Evolutionary conservation across 2,888 invertebrate species (phyloP).

Genomic region (Lysandra bellargus): DNA sequence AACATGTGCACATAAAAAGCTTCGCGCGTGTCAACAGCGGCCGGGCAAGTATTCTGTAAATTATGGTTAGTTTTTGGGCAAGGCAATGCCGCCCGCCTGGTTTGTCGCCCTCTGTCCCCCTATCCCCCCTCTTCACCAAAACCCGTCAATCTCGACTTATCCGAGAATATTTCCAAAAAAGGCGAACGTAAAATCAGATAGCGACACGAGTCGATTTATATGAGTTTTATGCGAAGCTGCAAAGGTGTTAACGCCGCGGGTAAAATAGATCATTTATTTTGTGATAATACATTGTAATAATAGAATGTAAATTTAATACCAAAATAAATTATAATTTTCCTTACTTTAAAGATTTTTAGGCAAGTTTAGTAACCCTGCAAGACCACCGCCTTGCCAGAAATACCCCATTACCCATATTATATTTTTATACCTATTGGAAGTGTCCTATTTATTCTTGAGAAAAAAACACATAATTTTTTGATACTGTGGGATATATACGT

Average conservation of each 20-base stretch:
- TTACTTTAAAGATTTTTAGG: too few relatives aligned
- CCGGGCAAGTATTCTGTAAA: constrained; percentile 77
- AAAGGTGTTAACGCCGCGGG: not conserved
- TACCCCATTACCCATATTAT: too few relatives aligned
- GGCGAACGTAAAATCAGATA: constrained; percentile 35
- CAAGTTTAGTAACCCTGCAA: too few relatives aligned
- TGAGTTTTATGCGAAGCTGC: not conserved
- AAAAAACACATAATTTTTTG: too few relatives aligned
- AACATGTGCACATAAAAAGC: constrained; percentile 54
- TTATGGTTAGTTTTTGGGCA: constrained; percentile 81
- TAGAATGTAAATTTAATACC: too few relatives aligned
- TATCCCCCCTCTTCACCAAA: constrained; percentile 46
- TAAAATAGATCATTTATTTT: not conserved
- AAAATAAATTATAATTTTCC: too few relatives aligned
- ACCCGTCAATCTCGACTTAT: constrained; percentile 79
- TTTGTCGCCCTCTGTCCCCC: constrained; percentile 60
- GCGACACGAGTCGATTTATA: constrained; percentile 2
- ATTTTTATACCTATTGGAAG: too few relatives aligned
- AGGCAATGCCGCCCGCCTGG: constrained; percentile 77
- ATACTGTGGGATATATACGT: too few relatives aligned
- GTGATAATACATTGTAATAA: not conserved
- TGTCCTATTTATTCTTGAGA: too few relatives aligned
- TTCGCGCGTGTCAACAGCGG: constrained; percentile 64
- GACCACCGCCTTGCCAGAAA: too few relatives aligned
- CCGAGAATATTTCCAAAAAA: constrained; percentile 75